phyloP scores from a whole-genome alignment of 2,797 vertebrate genomes.

The Tolypeutes matacus region DNA sequence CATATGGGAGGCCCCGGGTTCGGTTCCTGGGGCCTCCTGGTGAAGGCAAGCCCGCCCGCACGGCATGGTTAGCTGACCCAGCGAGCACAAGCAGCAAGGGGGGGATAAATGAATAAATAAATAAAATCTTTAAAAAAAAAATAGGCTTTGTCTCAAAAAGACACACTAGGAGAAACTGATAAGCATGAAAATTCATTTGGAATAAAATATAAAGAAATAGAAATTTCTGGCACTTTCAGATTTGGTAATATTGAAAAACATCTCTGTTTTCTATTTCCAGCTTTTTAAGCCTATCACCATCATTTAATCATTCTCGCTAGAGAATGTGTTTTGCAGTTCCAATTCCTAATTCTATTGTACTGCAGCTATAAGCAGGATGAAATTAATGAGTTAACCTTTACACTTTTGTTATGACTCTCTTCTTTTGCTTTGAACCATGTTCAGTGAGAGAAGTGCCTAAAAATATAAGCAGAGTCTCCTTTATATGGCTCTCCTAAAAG shows the following conservation, averaged over 20 bases:
- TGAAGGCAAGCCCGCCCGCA: too few species aligned
- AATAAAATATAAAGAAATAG: background rate
- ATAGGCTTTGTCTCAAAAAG: background rate
- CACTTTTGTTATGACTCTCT: background rate
- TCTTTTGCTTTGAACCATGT: background rate
- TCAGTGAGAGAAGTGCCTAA: background rate
- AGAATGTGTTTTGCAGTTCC: background rate
- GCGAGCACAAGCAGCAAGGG: too few species aligned
- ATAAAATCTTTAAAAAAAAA: too few species aligned
- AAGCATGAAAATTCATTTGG: background rate
- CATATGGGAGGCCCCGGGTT: too few species aligned
- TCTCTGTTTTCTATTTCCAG: background rate
- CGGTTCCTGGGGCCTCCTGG: too few species aligned
- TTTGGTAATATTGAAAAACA: background rate
- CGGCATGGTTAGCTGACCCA: too few species aligned
- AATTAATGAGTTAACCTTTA: background rate
- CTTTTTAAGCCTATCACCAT: background rate
- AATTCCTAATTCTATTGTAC: background rate
- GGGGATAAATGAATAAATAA: too few species aligned
- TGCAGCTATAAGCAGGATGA: background rate
- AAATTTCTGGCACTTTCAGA: background rate
- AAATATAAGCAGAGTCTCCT: background rate
- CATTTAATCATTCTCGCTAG: background rate
- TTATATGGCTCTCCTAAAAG: background rate
- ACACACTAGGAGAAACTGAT: background rate